Evolutionary conservation across 2,113 vertebrate genomes (phyloP).

Genomic region (Paracanthobrama guichenoti): DNA sequence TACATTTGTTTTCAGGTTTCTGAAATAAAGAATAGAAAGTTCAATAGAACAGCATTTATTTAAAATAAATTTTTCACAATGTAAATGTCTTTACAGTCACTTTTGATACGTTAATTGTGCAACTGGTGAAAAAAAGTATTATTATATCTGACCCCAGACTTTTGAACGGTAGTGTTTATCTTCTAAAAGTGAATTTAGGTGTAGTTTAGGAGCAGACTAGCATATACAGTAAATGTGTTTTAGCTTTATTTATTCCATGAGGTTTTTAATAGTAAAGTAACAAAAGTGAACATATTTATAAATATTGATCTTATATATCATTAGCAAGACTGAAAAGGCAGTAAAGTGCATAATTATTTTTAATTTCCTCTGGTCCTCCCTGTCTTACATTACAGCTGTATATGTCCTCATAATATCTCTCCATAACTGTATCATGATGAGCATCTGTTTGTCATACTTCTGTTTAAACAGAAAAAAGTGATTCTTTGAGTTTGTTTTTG

Average conservation of each 20-base stretch:
- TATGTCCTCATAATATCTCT: conserved; percentile 31
- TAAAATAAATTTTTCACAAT: not conserved
- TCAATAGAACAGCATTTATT: not conserved
- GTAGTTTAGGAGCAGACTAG: not conserved
- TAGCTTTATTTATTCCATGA: not conserved
- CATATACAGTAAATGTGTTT: not conserved
- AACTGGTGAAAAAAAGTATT: not conserved
- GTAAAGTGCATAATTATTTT: not conserved
- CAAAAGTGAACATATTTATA: not conserved
- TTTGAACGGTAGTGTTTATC: not conserved
- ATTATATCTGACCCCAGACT: not conserved
- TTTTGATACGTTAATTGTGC: not conserved
- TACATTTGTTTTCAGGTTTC: no score
- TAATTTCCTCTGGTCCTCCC: not conserved
- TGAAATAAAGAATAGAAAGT: no score
- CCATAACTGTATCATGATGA: conserved; percentile 17
- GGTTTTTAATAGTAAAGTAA: not conserved
- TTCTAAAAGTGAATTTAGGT: not conserved
- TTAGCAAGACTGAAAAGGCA: not conserved
- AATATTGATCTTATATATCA: not conserved
- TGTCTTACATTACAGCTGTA: not conserved
- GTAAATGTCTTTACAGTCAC: not conserved
- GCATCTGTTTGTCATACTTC: conserved; percentile 50
- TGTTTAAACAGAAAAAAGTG: conserved; percentile 33
- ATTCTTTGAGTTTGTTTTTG: conserved; percentile 48